These are phyloP conservation scores for Oceanites oceanicus DNA, from an alignment of 2,113 vertebrate species.

Conservation along the genomic window DNA sequence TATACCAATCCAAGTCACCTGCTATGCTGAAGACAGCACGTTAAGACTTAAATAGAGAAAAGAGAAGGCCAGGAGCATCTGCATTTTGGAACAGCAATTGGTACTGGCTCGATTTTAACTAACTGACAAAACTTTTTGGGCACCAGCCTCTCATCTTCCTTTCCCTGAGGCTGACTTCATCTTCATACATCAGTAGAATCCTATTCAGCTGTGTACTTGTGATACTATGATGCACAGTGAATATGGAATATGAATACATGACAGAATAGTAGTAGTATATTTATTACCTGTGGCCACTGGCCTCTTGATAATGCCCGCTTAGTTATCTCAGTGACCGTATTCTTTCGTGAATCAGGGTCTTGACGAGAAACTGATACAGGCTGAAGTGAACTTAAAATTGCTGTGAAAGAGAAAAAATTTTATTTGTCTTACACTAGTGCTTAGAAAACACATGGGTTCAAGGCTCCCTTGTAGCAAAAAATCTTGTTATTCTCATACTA, in stretches of 20 bases:
- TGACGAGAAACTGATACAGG: conserved; percentile 90
- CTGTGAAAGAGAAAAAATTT: background rate
- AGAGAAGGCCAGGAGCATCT: background rate
- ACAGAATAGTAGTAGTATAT: background rate
- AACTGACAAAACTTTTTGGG: background rate
- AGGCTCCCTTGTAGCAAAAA: background rate
- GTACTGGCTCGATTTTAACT: background rate
- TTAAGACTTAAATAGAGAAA: background rate
- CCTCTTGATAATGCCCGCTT: conserved; percentile 84
- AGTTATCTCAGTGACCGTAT: conserved; percentile 89
- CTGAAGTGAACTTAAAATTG: conserved; percentile 81
- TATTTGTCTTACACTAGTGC: background rate
- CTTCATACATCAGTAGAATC: background rate
- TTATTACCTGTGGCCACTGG: conserved; percentile 90
- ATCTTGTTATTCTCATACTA: background rate
- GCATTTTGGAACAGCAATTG: background rate
- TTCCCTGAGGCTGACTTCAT: background rate
- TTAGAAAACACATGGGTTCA: background rate
- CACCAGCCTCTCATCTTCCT: background rate
- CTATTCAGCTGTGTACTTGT: background rate
- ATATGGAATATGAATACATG: background rate
- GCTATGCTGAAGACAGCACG: background rate
- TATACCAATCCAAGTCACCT: background rate
- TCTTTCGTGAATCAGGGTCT: conserved; percentile 92
- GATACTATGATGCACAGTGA: background rate